A percentile compares a stretch with the other conserved stretches of the same genome.
Evolutionary conservation across 2,888 invertebrate genomes (phyloP).

Genomic region (Thereva unica): DNA sequence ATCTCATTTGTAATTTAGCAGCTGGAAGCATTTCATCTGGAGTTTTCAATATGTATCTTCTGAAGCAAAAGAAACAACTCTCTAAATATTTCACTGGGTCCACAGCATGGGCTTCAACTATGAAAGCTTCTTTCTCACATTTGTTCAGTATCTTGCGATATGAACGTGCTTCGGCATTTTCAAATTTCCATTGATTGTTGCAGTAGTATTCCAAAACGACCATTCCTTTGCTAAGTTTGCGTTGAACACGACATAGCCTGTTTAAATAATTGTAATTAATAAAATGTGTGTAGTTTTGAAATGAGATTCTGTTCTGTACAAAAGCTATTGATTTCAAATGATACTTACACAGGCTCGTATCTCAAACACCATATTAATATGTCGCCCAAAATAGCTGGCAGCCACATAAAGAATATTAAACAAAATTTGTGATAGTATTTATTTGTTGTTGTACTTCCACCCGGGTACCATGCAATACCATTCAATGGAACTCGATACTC

Average conservation of each 20-base stretch:
- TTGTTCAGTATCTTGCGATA: conserved; percentile 67
- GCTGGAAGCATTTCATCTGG: conserved; percentile 78
- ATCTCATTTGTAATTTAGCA: conserved; percentile 76
- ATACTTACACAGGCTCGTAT: conserved; percentile 82
- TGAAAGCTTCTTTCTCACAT: conserved; percentile 68
- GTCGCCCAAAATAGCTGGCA: conserved; percentile 88
- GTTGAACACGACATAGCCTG: conserved; percentile 81
- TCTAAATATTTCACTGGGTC: conserved; percentile 84
- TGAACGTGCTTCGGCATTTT: conserved; percentile 67
- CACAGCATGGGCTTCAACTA: conserved; percentile 68
- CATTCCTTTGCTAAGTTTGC: conserved; percentile 81
- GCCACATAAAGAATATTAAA: conserved; percentile 83
- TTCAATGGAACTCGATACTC: conserved; percentile 82
- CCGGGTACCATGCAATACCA: conserved; percentile 83
- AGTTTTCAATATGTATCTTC: conserved; percentile 82
- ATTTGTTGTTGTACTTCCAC: conserved; percentile 83
- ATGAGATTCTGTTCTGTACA: too few relatives aligned
- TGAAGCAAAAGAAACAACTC: conserved; percentile 77
- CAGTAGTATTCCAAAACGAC: conserved; percentile 92
- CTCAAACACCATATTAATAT: conserved; percentile 76
- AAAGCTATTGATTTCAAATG: not conserved
- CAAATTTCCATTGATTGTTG: conserved; percentile 89
- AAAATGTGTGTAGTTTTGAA: too few relatives aligned
- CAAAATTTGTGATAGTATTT: conserved; percentile 79
- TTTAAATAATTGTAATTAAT: conserved; percentile 40